Evolutionary conservation across 2,113 vertebrate species (phyloP).

Genomic region (Paraplagusia blochii): DNA sequence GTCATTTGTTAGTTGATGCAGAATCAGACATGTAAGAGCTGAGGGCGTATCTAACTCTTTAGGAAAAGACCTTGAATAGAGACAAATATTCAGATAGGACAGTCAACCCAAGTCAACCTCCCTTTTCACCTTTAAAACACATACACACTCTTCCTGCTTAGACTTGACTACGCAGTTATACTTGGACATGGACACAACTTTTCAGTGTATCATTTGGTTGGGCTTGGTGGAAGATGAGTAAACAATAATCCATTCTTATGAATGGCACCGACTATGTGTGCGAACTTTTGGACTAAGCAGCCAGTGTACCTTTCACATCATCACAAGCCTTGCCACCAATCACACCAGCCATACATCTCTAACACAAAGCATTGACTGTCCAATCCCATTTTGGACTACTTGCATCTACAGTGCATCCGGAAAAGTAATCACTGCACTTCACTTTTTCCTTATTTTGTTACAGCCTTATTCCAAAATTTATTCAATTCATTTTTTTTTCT

Average conservation of each 20-base stretch:
- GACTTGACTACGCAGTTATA: conserved; percentile 26
- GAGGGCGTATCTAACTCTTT: conserved; percentile 58
- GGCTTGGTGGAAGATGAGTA: conserved; percentile 34
- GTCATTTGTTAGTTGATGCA: conserved; percentile 67
- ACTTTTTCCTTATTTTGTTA: too few relatives aligned
- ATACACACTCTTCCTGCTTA: conserved; percentile 13
- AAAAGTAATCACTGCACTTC: too few relatives aligned
- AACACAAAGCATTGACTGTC: too few relatives aligned
- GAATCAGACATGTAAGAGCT: conserved; percentile 61
- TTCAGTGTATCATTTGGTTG: conserved; percentile 49
- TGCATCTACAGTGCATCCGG: too few relatives aligned
- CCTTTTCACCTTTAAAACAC: conserved; percentile 29
- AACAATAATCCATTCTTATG: conserved; percentile 62
- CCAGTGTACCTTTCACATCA: conserved; percentile 77
- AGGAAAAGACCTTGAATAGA: conserved; percentile 70
- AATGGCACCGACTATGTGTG: conserved; percentile 61
- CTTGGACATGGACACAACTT: conserved; percentile 23
- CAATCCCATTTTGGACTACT: too few relatives aligned
- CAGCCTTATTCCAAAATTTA: too few relatives aligned
- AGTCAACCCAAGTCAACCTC: conserved; percentile 40
- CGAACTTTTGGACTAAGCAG: conserved; percentile 77
- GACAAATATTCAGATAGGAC: conserved; percentile 58
- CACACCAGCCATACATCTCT: too few relatives aligned
- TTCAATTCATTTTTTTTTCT: too few relatives aligned
- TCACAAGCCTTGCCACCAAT: conserved; percentile 14